phyloP scores from a whole-genome alignment of 2,113 vertebrate species.

The Chloroceryle aenea region DNA sequence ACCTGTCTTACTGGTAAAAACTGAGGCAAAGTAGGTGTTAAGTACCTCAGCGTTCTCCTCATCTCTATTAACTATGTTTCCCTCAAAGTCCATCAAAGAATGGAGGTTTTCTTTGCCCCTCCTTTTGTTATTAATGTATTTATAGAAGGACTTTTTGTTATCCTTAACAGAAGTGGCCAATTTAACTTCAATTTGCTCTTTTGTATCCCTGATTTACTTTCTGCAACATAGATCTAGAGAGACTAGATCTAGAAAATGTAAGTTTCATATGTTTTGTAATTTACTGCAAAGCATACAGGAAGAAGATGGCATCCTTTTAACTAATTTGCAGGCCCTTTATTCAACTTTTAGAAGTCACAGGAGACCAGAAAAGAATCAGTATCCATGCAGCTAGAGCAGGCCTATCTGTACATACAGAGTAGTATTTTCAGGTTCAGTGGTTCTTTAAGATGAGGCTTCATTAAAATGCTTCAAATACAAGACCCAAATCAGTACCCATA shows the following conservation, averaged over 20 bases:
- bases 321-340: slow-evolving; percentile 11
- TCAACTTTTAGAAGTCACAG: neutral
- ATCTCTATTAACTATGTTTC: no score
- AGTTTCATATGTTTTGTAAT: neutral
- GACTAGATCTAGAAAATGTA: neutral
- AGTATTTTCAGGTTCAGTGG: neutral
- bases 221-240: neutral
- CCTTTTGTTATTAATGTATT: no score
- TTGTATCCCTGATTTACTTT: no score
- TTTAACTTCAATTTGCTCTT: no score
- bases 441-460: neutral
- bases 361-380: neutral
- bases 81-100: no score
- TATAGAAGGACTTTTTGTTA: no score
- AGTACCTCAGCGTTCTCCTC: no score
- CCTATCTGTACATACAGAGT: neutral
- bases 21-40: no score
- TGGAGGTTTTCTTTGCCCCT: no score
- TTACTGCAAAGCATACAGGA: neutral
- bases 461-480: neutral
- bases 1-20: no score
- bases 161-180: no score
- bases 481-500: neutral
- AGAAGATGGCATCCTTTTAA: neutral
- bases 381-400: neutral